Base-by-base conservation (phyloP, 2,888 invertebrate species). In the Byasa hedistus region DNA sequence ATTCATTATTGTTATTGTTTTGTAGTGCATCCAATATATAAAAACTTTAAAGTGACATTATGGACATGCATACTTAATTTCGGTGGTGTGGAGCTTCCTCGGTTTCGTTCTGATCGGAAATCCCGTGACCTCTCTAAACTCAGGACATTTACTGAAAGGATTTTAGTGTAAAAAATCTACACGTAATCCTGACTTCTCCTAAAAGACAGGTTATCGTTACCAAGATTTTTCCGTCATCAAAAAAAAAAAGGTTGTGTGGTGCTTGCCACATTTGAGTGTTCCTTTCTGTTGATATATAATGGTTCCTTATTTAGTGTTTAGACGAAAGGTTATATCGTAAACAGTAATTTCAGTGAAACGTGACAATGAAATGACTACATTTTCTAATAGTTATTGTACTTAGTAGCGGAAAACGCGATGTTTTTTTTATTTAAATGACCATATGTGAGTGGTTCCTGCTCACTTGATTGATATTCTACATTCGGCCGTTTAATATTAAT, bases 301-400 rank as follows among this genome's bases (percentile, higher is more conserved):
- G 76, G 79, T 73, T 72, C 69, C 69, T 1, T 72, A 75, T 62
- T 73, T 70, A 72, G 68, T 70, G 72, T 65, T 70, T 64, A 70
- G 70, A 56, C 48, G 24, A 19, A 17, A 24, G 51, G 7, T 48
- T 56, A 48, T 44, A 23, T 60, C 27, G 27, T 21, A 65, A 51
- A 27, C 24, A 48, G n/a, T 58, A 32, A 61, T 24, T 67, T 63
- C 65, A 61, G 65, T 72, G 70, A 75, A 68, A 70, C 63, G 68
- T 70, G 71, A 83, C 75, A 75, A 82, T 83, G 83, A 74, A 78
- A 76, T 73, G 22, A 48, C 39, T 55, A 5, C 3, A 75, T 65
- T 75, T 79, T 68, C 73, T 77, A 79, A 69, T 74, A 79, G 76
- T 83, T 78, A n/a, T 72, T 80, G 80, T 80, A 84, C 79, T 79